These are phyloP conservation scores for Notamacropus eugenii DNA, from an alignment of 2,797 vertebrate species.

Conservation along the genomic window DNA sequence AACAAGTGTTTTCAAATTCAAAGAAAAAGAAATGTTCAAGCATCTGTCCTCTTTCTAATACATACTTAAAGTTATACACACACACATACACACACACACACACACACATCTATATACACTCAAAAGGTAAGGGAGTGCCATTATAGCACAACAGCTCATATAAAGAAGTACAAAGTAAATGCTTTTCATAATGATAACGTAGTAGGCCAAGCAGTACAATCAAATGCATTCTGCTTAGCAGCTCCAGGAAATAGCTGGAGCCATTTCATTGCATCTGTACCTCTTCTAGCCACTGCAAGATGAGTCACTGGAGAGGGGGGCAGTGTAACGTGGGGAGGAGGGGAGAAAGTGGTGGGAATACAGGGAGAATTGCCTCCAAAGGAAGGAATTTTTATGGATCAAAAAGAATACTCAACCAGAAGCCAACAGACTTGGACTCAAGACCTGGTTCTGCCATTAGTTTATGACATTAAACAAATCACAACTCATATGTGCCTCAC, in stretches of 20 bases:
- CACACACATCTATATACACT: background rate
- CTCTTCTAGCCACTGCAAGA: background rate
- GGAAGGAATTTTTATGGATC: background rate
- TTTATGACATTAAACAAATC: background rate
- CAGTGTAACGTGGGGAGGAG: background rate
- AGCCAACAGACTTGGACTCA: background rate
- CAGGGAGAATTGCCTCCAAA: background rate
- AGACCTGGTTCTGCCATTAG: background rate
- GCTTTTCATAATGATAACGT: background rate
- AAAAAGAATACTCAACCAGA: background rate
- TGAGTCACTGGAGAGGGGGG: background rate
- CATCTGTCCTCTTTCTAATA: background rate
- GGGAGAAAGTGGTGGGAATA: background rate
- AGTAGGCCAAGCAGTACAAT: background rate
- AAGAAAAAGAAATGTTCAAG: conserved; percentile 52
- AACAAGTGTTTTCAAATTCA: conserved; percentile 50
- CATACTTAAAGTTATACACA: background rate
- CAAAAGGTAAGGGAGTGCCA: background rate
- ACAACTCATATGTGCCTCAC: background rate
- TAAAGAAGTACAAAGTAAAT: conserved; percentile 22
- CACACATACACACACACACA: background rate
- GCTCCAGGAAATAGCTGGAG: background rate
- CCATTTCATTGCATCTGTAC: background rate
- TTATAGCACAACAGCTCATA: background rate
- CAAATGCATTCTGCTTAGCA: background rate